Percentiles rank a stretch among this genome's conserved stretches.
Conservation (phyloP, 2,113 vertebrate species). For the Onychostoma macrolepis region DNA sequence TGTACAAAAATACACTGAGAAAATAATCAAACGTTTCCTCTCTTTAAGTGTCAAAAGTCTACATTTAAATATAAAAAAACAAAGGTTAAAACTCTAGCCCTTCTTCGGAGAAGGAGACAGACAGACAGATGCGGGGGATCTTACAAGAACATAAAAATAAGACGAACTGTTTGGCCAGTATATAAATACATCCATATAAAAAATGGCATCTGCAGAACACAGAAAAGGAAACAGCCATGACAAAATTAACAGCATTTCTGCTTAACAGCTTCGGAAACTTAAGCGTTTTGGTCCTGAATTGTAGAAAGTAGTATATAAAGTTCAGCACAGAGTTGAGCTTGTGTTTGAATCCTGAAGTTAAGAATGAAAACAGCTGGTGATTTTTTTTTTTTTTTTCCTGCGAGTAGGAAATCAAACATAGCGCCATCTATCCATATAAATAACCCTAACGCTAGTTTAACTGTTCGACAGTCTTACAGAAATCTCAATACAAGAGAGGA, state of each 20-base stretch:
- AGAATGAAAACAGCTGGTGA: conserved; percentile 96
- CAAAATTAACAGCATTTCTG: conserved; percentile 83
- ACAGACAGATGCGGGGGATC: conserved; percentile 84
- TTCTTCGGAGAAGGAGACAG: conserved; percentile 97
- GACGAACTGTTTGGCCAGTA: conserved; percentile 92
- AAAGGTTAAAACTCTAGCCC: conserved; percentile 98
- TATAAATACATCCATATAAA: conserved; percentile 99
- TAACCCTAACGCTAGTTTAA: conserved; percentile 95
- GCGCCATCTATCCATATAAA: conserved; percentile 96
- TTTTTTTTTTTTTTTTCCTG: conserved; percentile 66
- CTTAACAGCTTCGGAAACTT: conserved; percentile 82
- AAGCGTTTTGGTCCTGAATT: conserved; percentile 98
- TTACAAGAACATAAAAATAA: conserved; percentile 68
- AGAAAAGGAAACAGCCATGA: conserved; percentile 87
- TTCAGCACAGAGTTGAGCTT: conserved; percentile 99
- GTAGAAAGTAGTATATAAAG: conserved; percentile 81
- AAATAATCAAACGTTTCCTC: conserved; percentile 99
- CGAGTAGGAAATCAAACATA: conserved; percentile 92
- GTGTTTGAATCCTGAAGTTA: conserved; percentile 98
- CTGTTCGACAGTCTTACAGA: conserved; percentile 96
- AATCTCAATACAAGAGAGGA: conserved; percentile 94
- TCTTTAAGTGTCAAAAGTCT: conserved; percentile 99
- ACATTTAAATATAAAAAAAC: conserved; percentile 99
- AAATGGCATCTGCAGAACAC: conserved; percentile 94
- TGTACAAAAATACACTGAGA: conserved; percentile 99